These are phyloP conservation scores for Tryphoninae sp. DNA, from an alignment of 2,888 invertebrate genomes.

Conservation along the genomic window DNA sequence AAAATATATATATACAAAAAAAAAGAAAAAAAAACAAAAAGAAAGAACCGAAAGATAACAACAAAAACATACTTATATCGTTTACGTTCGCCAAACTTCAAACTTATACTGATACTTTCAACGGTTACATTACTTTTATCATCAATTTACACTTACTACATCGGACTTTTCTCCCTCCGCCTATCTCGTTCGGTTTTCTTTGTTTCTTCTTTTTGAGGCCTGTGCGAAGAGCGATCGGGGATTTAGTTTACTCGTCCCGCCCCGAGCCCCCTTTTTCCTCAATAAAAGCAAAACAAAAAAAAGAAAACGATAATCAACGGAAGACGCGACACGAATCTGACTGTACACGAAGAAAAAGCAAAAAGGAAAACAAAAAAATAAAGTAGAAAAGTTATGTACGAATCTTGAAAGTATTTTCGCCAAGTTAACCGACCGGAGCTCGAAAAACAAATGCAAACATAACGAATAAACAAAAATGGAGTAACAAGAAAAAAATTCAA, in stretches of 20 bases:
- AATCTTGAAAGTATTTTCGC: slow-evolving; percentile 52
- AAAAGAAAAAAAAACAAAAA: slow-evolving; percentile 50
- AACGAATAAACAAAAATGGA: slow-evolving; percentile 18
- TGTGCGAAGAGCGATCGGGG: slow-evolving; percentile 74
- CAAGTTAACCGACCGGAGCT: slow-evolving; percentile 43
- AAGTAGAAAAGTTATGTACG: slow-evolving; percentile 25
- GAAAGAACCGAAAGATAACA: slow-evolving; percentile 21
- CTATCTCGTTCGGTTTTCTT: slow-evolving; percentile 34
- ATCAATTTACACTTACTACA: slow-evolving; percentile 72
- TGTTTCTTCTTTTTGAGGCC: slow-evolving; percentile 67
- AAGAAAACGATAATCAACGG: slow-evolving; percentile 22
- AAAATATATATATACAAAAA: neutral
- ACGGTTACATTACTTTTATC: slow-evolving; percentile 75
- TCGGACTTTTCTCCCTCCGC: slow-evolving; percentile 66
- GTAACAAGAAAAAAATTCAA: slow-evolving; percentile 1
- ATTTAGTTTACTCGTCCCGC: slow-evolving; percentile 40
- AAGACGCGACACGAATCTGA: slow-evolving; percentile 38
- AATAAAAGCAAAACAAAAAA: slow-evolving; percentile 19
- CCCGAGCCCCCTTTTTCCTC: neutral
- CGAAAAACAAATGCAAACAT: slow-evolving; percentile 34
- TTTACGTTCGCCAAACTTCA: slow-evolving; percentile 79
- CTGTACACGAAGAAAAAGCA: slow-evolving; percentile 6
- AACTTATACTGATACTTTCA: slow-evolving; percentile 78
- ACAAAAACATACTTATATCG: slow-evolving; percentile 69
- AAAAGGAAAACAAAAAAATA: slow-evolving; percentile 19